A percentile compares a stretch with the other conserved stretches of the same genome.
phyloP scores from a whole-genome alignment of 1,140 invertebrate species.

The Venturia canescens region DNA sequence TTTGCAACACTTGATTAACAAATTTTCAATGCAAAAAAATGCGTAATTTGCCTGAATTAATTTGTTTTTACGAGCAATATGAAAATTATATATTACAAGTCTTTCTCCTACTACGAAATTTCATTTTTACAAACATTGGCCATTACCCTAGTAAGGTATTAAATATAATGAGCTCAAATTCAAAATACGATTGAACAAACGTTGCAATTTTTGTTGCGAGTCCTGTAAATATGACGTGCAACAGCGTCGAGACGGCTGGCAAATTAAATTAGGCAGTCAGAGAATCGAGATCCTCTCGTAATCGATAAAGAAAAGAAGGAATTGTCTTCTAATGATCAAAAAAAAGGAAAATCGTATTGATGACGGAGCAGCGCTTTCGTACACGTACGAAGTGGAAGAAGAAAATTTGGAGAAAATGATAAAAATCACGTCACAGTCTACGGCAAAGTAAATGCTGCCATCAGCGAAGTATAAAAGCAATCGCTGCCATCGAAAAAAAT shows the following conservation, averaged over 20 bases:
- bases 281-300: constrained; percentile 27
- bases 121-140: no score
- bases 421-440: constrained; percentile 40
- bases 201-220: no score
- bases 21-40: not conserved
- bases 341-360: not conserved
- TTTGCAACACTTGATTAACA: not conserved
- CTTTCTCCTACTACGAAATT: no score
- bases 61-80: no score
- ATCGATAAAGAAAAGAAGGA: not conserved
- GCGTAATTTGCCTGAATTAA: no score
- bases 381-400: not conserved
- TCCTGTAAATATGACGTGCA: no score
- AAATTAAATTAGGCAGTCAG: constrained; percentile 24
- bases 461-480: constrained; percentile 44
- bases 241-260: constrained; percentile 5
- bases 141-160: no score
- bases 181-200: no score
- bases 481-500: constrained; percentile 52
- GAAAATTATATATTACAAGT: no score
- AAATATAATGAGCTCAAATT: no score
- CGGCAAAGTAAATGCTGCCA: no score
- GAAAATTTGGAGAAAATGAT: constrained; percentile 35
- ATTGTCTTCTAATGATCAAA: not conserved
- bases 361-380: constrained; percentile 33